Base-by-base conservation (phyloP, 2,113 vertebrate species). In the Ictalurus punctatus region DNA sequence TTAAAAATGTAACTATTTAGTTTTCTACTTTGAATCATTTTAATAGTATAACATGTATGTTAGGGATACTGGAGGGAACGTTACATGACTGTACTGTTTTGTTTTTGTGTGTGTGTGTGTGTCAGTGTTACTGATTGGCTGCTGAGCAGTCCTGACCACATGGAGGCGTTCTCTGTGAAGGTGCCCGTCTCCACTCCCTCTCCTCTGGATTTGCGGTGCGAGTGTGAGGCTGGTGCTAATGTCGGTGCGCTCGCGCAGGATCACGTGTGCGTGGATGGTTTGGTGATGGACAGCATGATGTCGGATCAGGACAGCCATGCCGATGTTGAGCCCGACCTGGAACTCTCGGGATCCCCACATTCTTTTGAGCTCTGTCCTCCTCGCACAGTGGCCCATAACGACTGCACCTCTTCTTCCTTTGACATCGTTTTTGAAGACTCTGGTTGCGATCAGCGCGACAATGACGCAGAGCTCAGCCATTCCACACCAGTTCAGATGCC, bases 351-450 rank as follows among this genome's bases (percentile, higher is more conserved):
- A 40, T 94, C 95, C 13, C 95, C 93, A 0, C 92, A 95, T 90
- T 95, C 96, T 87, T 96, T 97, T 82, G 96, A 97, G 93, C 92
- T 96, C 0, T 96, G 95, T 91, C 94, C 96, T n/a, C 94, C 95
- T 0, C 92, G 95, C 0, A 91, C 91, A 10, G n/a, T 85, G 44
- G 73, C 92, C 86, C 95, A 96, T 65, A 90, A 93, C 25, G 98
- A 99, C 93, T 96, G 97, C 91, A 99, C 98, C 8, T 97, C 98
- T 19, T 99, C 98, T 25, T 99, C 98, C 58, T 96, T 96, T 1
- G 96, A 97, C 88, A 99, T 99, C 23, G 96, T 99, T 48, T 99
- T 99, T 78, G 98, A 99, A 93, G 98, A 99, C 94, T 99, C 98
- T 40, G 97, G 97, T 85, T 98, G 98, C 61, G 96, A 95, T 86